Evolutionary conservation across 2,797 vertebrate species (phyloP).

Genomic region (Galago senegalensis): DNA sequence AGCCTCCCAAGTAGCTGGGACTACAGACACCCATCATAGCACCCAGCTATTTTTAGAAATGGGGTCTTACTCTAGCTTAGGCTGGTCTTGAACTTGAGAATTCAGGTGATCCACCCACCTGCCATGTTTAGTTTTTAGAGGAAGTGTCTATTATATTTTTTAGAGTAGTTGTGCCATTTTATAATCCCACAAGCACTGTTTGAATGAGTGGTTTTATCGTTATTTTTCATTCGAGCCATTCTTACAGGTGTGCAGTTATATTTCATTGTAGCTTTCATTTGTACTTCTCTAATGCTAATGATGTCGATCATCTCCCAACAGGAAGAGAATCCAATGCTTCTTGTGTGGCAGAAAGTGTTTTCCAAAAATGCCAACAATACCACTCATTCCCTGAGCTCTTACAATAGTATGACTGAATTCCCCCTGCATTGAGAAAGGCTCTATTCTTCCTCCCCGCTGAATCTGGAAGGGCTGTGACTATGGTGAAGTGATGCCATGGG

Average conservation of each 20-base stretch:
- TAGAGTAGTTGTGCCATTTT: background rate
- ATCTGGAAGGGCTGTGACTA: background rate
- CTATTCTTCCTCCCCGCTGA: background rate
- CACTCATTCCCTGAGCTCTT: background rate
- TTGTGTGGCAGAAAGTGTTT: background rate
- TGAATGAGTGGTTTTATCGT: background rate
- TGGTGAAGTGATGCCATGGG: background rate
- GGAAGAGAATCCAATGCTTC: background rate
- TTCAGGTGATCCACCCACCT: too few relatives aligned
- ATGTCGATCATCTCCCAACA: background rate
- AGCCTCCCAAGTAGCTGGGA: too few relatives aligned
- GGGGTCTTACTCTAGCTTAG: too few relatives aligned
- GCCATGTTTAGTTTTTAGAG: conserved; percentile 6
- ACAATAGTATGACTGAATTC: background rate
- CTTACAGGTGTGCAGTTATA: background rate
- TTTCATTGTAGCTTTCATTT: background rate
- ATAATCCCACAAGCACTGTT: background rate
- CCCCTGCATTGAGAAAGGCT: background rate
- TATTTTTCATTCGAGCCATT: background rate
- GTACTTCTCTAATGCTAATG: conserved; percentile 27
- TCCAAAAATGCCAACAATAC: background rate
- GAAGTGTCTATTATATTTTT: background rate
- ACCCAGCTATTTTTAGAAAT: too few relatives aligned
- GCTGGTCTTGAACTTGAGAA: too few relatives aligned
- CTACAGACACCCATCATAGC: too few relatives aligned